phyloP scores from a whole-genome alignment of 2,797 vertebrate genomes.

The Pseudomugil gertrudae region DNA sequence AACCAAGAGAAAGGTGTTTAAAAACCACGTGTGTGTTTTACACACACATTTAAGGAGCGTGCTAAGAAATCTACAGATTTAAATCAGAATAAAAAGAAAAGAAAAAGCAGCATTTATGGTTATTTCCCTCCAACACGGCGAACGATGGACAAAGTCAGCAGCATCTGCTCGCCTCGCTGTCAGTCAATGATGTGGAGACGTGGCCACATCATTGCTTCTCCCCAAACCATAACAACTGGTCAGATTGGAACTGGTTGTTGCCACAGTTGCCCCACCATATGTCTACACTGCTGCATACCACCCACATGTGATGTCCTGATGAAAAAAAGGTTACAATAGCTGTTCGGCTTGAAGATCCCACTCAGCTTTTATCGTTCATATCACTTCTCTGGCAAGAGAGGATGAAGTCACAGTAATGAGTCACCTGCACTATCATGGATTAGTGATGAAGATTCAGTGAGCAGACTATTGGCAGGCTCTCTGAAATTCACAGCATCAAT shows the following conservation, averaged over 20 bases:
- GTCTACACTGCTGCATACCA: conserved; percentile 13
- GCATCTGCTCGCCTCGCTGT: background rate
- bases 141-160: background rate
- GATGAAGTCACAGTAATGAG: background rate
- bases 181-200: too few species aligned
- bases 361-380: conserved; percentile 52
- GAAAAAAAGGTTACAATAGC: conserved; percentile 71
- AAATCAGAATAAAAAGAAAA: background rate
- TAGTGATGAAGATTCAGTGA: conserved; percentile 3
- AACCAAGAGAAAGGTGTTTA: too few species aligned
- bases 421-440: background rate
- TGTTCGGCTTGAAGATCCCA: conserved; percentile 57
- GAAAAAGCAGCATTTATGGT: too few species aligned
- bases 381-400: conserved; percentile 1
- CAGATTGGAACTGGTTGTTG: conserved; percentile 8
- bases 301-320: conserved; percentile 49
- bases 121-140: background rate
- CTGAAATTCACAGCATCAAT: background rate
- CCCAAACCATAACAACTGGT: background rate
- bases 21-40: too few species aligned
- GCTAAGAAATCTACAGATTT: background rate
- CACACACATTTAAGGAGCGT: too few species aligned
- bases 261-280: background rate
- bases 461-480: too few species aligned
- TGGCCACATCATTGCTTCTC: background rate